Conservation (phyloP, 2,888 invertebrate species). For the Yponomeuta malinellus region DNA sequence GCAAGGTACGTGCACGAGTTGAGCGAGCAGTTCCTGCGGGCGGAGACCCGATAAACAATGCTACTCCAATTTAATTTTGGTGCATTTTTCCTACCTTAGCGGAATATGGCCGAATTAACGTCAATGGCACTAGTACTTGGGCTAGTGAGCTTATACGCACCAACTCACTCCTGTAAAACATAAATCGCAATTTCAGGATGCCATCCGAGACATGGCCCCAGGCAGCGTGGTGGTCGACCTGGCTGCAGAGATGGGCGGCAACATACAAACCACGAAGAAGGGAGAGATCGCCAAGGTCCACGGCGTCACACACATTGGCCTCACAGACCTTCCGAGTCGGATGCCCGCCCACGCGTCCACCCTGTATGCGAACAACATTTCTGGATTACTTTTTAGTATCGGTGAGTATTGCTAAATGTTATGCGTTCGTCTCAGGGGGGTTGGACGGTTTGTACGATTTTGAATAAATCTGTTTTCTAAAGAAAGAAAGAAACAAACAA, state of each 20-base stretch:
- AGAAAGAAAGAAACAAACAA: neutral
- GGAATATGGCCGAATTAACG: too few species aligned
- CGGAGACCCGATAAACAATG: constrained; percentile 78
- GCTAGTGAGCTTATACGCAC: neutral
- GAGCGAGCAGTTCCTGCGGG: constrained; percentile 82
- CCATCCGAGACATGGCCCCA: constrained; percentile 87
- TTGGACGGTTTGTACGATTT: too few species aligned
- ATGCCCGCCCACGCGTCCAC: constrained; percentile 91
- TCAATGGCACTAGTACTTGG: neutral
- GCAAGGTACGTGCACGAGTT: constrained; percentile 83
- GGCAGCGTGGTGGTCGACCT: constrained; percentile 93
- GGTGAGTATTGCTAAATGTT: constrained; percentile 61
- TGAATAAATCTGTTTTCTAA: neutral
- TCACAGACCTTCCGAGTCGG: constrained; percentile 89
- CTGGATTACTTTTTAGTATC: constrained; percentile 88
- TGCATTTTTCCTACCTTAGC: too few species aligned
- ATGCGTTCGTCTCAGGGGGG: too few species aligned
- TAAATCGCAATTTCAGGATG: constrained; percentile 68
- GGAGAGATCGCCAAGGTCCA: constrained; percentile 84
- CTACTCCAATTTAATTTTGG: too few species aligned
- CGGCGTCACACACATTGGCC: constrained; percentile 89
- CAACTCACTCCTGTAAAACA: constrained; percentile 4
- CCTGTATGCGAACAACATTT: constrained; percentile 93
- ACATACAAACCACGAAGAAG: constrained; percentile 87
- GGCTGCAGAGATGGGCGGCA: constrained; percentile 92